Conservation (phyloP, 1,140 invertebrate genomes). For the Chlorops oryzae region DNA sequence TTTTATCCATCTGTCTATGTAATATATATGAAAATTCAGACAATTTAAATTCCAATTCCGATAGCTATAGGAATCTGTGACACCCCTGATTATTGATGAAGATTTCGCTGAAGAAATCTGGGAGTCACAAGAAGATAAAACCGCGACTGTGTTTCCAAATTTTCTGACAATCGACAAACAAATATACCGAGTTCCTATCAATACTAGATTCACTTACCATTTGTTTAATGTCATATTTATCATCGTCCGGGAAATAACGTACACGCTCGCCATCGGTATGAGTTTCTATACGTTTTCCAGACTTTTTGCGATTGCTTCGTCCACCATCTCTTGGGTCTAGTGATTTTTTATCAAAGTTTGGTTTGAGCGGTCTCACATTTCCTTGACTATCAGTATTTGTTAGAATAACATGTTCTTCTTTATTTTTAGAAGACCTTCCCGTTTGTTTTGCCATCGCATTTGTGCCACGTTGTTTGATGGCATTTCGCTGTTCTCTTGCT, state of each 20-base stretch:
- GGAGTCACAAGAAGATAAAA: too few species aligned
- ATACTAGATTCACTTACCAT: conserved; percentile 58
- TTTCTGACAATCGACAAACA: too few species aligned
- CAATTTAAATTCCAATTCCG: too few species aligned
- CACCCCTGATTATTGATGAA: too few species aligned
- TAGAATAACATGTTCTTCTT: conserved; percentile 61
- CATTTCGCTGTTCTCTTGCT: conserved; percentile 57
- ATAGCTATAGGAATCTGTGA: too few species aligned
- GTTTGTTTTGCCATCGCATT: background rate
- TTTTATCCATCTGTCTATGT: too few species aligned
- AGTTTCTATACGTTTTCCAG: conserved; percentile 61
- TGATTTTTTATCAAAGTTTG: background rate
- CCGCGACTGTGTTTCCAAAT: too few species aligned
- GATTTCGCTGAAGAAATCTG: too few species aligned
- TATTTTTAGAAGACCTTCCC: conserved; percentile 20
- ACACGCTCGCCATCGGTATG: conserved; percentile 67
- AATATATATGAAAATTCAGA: too few species aligned
- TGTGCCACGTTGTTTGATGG: conserved; percentile 21
- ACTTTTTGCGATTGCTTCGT: conserved; percentile 47
- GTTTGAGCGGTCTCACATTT: conserved; percentile 52
- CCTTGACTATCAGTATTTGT: conserved; percentile 66
- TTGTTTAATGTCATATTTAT: conserved; percentile 76
- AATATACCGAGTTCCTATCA: too few species aligned
- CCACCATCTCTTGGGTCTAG: conserved; percentile 44
- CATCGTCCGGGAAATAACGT: conserved; percentile 86